Conservation (phyloP, 2,113 vertebrate species). For the Oceanodroma tethys region DNA sequence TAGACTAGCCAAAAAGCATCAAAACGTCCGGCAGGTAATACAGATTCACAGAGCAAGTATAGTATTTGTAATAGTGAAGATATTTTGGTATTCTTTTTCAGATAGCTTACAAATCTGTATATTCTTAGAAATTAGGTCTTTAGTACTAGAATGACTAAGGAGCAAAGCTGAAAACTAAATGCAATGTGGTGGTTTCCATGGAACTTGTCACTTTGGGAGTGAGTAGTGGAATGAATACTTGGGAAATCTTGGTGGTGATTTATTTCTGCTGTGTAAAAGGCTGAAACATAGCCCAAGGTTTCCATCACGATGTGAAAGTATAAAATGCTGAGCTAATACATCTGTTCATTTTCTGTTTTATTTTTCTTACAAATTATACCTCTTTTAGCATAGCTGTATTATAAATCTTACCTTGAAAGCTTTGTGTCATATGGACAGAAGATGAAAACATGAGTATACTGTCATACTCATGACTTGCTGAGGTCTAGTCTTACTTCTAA, state of each 20-base stretch:
- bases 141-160: neutral
- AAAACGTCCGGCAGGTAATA: neutral
- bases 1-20: neutral
- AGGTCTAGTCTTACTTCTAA: neutral
- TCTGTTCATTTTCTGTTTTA: neutral
- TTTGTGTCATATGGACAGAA: neutral
- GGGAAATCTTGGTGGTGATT: neutral
- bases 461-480: neutral
- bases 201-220: neutral
- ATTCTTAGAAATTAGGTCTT: neutral
- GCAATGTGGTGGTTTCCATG: neutral
- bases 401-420: neutral
- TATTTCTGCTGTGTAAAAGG: neutral
- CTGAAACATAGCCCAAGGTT: neutral
- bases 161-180: neutral
- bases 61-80: neutral
- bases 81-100: neutral
- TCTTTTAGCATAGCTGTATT: neutral
- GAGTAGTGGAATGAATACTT: neutral
- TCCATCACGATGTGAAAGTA: neutral
- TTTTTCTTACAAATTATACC: neutral
- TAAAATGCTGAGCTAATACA: neutral
- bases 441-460: neutral
- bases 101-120: neutral
- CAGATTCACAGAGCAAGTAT: neutral